Evolutionary conservation across 2,113 vertebrate genomes (phyloP).

Genomic region (Pluvialis apricaria): DNA sequence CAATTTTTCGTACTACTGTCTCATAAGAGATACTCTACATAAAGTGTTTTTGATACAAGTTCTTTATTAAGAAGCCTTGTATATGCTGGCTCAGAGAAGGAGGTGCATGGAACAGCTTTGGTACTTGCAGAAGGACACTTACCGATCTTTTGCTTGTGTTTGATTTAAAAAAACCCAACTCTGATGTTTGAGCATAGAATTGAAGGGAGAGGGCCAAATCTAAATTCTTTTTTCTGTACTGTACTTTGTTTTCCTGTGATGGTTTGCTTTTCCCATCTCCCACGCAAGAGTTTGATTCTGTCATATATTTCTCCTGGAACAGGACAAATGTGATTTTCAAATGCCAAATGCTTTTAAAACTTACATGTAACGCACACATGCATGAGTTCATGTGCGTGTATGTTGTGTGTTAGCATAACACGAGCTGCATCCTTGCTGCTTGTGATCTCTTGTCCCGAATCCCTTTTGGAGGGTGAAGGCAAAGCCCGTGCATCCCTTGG

Average conservation of each 20-base stretch:
- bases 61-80: neutral
- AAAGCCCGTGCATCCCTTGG: neutral
- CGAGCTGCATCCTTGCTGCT: neutral
- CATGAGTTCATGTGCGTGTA: fast-evolving
- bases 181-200: neutral
- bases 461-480: neutral
- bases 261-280: neutral
- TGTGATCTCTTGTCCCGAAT: neutral
- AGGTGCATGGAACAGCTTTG: neutral
- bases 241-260: neutral
- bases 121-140: neutral
- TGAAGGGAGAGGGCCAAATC: neutral
- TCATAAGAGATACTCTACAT: neutral
- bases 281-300: neutral
- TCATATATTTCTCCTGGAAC: neutral
- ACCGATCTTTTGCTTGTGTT: neutral
- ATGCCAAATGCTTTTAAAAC: neutral
- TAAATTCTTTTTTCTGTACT: neutral
- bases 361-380: fast-evolving
- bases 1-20: neutral
- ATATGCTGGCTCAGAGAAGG: neutral
- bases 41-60: too few species aligned
- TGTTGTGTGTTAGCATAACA: neutral
- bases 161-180: neutral
- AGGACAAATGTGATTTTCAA: neutral